A percentile compares a stretch with the other conserved stretches of the same genome.
phyloP scores from a whole-genome alignment of 2,797 vertebrate species.

The Picus viridis region DNA sequence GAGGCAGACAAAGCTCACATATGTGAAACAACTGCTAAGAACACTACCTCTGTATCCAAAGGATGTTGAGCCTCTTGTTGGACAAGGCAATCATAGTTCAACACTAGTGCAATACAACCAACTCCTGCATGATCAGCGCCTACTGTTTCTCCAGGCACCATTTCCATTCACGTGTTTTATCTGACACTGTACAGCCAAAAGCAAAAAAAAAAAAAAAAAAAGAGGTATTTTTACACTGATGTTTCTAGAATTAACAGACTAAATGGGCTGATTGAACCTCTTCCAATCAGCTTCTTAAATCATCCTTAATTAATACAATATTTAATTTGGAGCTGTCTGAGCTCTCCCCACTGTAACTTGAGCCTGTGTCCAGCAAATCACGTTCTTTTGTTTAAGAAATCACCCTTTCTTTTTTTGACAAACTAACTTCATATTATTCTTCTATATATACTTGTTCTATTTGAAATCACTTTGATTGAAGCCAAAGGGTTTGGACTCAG shows the following conservation, averaged over 20 bases:
- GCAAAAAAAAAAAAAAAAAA: background rate
- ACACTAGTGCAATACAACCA: background rate
- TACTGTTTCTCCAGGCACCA: background rate
- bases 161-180: background rate
- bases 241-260: conserved; percentile 29
- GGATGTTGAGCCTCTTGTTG: background rate
- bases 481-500: conserved; percentile 1
- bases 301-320: conserved; percentile 1
- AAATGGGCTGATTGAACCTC: conserved; percentile 44
- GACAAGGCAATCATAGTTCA: background rate
- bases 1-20: no score
- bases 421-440: background rate
- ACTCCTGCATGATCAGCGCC: background rate
- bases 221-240: conserved; percentile 17
- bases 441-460: background rate
- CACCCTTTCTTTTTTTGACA: conserved; percentile 7
- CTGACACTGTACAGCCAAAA: background rate
- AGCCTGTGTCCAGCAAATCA: background rate
- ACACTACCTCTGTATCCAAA: background rate
- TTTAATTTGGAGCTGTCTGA: conserved; percentile 56
- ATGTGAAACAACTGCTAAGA: no score
- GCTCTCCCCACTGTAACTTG: conserved; percentile 36
- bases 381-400: conserved; percentile 43
- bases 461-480: conserved; percentile 31
- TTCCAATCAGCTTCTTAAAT: conserved; percentile 48